Conservation (phyloP, 2,797 vertebrate species). For the Hypotaenidia philippensis region DNA sequence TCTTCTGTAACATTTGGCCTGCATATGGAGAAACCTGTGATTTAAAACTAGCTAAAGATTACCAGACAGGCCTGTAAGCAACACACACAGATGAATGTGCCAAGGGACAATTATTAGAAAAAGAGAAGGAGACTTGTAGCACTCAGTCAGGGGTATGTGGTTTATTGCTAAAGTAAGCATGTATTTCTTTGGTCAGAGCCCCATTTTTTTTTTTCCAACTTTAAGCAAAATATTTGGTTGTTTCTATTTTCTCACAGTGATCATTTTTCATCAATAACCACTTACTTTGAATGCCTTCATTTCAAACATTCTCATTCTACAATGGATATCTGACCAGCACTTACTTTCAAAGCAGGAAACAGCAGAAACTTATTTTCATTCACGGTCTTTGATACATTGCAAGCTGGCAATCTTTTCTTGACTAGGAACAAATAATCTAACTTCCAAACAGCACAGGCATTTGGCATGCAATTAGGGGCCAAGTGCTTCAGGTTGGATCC, state of each 20-base stretch:
- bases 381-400: neutral
- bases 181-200: neutral
- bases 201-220: neutral
- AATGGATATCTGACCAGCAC: neutral
- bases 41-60: conserved; percentile 75
- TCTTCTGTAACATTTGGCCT: conserved; percentile 79
- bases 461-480: neutral
- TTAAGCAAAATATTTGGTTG: neutral
- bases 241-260: neutral
- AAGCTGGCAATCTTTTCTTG: neutral
- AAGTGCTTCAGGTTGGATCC: neutral
- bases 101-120: conserved; percentile 52
- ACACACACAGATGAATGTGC: conserved; percentile 51
- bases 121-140: neutral
- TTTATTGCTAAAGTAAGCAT: conserved; percentile 39
- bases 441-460: neutral
- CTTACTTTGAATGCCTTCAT: neutral
- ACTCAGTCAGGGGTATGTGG: neutral
- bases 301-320: neutral
- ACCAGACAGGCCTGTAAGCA: conserved; percentile 75
- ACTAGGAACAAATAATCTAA: neutral
- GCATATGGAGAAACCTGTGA: conserved; percentile 76
- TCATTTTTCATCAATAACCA: neutral
- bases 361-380: neutral
- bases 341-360: neutral